phyloP scores from a whole-genome alignment of 2,888 invertebrate genomes.

The Cheilosia pagana region DNA sequence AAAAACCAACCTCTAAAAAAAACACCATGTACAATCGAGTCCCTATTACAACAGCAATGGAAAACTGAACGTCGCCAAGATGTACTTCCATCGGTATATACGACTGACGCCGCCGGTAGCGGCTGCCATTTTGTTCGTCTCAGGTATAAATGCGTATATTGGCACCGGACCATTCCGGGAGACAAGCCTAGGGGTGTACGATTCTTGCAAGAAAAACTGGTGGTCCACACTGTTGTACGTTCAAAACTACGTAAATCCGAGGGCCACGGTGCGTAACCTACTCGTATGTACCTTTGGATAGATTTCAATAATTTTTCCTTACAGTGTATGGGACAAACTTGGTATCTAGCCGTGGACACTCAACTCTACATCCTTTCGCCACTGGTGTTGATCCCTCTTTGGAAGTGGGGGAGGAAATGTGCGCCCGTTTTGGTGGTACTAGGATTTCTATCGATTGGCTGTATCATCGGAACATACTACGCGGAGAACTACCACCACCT shows the following conservation, averaged over 20 bases:
- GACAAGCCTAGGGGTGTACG: background rate
- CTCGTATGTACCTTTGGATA: background rate
- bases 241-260: constrained; percentile 82
- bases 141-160: constrained; percentile 82
- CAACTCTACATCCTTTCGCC: constrained; percentile 85
- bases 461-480: constrained; percentile 51
- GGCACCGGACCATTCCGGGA: constrained; percentile 82
- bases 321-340: constrained; percentile 81
- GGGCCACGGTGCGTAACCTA: constrained; percentile 77
- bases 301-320: background rate
- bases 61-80: constrained; percentile 77
- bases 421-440: constrained; percentile 69
- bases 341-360: constrained; percentile 86
- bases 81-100: constrained; percentile 80
- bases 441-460: constrained; percentile 59
- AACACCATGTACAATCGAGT: background rate
- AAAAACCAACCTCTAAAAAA: too few relatives aligned
- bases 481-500: constrained; percentile 6
- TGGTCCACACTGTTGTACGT: constrained; percentile 83
- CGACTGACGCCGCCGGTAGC: constrained; percentile 84
- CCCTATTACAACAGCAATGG: constrained; percentile 73
- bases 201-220: constrained; percentile 81
- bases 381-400: constrained; percentile 83
- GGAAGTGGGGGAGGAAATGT: constrained; percentile 78
- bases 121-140: constrained; percentile 83